Percentiles rank a stretch among this genome's conserved stretches.
phyloP scores from a whole-genome alignment of 2,113 vertebrate genomes.

The Glareola pratincola region DNA sequence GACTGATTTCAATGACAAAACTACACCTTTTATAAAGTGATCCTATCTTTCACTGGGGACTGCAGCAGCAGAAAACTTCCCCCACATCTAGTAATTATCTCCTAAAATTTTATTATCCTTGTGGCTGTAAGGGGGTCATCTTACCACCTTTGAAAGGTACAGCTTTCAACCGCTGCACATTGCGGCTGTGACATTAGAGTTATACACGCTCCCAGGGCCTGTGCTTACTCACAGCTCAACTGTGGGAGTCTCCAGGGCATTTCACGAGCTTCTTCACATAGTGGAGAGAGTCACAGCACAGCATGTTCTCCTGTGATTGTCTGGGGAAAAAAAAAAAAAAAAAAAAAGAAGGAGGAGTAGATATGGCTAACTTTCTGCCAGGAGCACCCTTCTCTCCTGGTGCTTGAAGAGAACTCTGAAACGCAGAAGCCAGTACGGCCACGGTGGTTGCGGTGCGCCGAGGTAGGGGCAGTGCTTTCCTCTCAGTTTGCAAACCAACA shows the following conservation, averaged over 20 bases:
- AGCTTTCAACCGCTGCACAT: not conserved
- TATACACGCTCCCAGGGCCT: not conserved
- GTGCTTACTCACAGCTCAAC: not conserved
- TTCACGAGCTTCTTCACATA: not conserved
- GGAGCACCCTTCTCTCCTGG: not conserved
- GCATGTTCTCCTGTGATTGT: not conserved
- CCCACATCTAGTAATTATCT: not conserved
- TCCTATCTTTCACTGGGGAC: not conserved
- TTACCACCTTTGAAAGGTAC: not conserved
- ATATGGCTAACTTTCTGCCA: not conserved
- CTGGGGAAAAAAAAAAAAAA: not conserved
- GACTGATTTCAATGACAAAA: not conserved
- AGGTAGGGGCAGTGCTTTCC: not conserved
- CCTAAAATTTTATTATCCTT: not conserved
- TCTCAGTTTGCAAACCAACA: not conserved
- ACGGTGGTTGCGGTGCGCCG: not conserved
- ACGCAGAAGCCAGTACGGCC: not conserved
- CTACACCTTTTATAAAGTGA: not conserved
- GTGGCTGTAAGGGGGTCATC: not conserved
- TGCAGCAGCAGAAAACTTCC: not conserved
- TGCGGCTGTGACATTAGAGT: not conserved
- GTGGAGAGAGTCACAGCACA: not conserved
- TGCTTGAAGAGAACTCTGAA: not conserved
- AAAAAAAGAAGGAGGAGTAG: not conserved
- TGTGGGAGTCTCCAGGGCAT: not conserved